Percentiles rank a stretch among this genome's conserved stretches.
Conservation (phyloP, 2,888 invertebrate genomes). For the Seira ritae region DNA sequence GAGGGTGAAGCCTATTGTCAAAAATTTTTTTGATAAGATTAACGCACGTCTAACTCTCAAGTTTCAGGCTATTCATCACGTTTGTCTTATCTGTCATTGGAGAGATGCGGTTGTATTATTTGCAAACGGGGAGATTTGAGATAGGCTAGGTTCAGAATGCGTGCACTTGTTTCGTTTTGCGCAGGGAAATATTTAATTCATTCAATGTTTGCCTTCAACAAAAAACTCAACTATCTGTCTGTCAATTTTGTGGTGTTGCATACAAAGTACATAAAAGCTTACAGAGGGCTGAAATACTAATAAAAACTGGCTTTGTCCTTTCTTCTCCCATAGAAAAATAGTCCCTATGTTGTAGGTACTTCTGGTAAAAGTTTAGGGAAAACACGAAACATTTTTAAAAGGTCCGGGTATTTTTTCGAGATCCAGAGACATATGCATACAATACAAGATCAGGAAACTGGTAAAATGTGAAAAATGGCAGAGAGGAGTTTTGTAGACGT, state of each 20-base stretch:
- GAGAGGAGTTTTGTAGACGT: neutral
- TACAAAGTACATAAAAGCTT: too few relatives aligned
- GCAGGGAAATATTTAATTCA: neutral
- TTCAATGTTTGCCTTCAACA: neutral
- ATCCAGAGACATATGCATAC: conserved; percentile 46
- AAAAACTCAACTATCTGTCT: neutral
- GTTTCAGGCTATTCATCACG: neutral
- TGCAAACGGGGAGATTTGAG: neutral
- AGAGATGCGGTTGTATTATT: neutral
- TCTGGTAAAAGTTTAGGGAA: neutral
- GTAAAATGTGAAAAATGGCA: conserved; percentile 5
- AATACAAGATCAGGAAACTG: neutral
- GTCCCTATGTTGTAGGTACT: conserved; percentile 6
- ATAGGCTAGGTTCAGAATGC: neutral
- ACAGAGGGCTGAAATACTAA: too few relatives aligned
- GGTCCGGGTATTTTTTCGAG: conserved; percentile 44
- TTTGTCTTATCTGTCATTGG: neutral
- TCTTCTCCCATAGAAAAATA: neutral
- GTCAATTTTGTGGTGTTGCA: too few relatives aligned
- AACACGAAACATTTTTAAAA: neutral
- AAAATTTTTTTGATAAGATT: conserved; percentile 11
- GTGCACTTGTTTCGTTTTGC: neutral
- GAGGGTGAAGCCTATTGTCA: neutral
- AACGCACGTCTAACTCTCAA: neutral
- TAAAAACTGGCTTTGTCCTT: too few relatives aligned